Percentiles rank a stretch among this genome's conserved stretches.
Conservation (phyloP, 2,888 invertebrate species). For the Smittia sp. region DNA sequence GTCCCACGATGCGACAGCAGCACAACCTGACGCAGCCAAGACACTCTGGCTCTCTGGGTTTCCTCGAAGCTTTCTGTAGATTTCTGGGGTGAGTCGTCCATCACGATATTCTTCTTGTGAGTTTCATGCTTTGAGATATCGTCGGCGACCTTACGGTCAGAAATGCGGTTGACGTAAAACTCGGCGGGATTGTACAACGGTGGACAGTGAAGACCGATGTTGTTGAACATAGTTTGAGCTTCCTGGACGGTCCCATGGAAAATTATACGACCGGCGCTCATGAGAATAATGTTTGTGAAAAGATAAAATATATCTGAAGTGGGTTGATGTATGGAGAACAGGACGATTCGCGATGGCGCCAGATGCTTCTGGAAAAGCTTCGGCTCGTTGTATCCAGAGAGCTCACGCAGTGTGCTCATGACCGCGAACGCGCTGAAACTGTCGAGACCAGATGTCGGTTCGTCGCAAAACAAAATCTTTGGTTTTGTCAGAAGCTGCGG, state of each 20-base stretch:
- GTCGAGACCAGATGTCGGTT: slow-evolving; percentile 90
- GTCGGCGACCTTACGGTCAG: slow-evolving; percentile 46
- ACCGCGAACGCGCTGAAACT: slow-evolving; percentile 83
- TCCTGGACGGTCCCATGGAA: slow-evolving; percentile 73
- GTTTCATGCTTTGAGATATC: neutral
- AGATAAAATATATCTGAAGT: slow-evolving; percentile 80
- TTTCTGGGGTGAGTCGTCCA: neutral
- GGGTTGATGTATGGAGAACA: slow-evolving; percentile 90
- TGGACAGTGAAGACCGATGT: slow-evolving; percentile 67
- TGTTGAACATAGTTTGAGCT: slow-evolving; percentile 66
- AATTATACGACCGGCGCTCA: slow-evolving; percentile 75
- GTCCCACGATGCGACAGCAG: slow-evolving; percentile 49
- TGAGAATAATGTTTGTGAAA: slow-evolving; percentile 74
- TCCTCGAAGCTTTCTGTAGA: neutral
- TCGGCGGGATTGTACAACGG: slow-evolving; percentile 81
- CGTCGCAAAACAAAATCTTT: slow-evolving; percentile 86
- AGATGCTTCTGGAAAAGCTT: neutral
- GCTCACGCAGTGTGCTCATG: slow-evolving; percentile 64
- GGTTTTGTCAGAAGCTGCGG: slow-evolving; percentile 78
- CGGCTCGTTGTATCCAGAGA: slow-evolving; percentile 56
- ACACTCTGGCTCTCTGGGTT: slow-evolving; percentile 45
- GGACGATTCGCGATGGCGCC: slow-evolving; percentile 62
- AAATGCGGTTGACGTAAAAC: slow-evolving; percentile 68
- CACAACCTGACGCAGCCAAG: slow-evolving; percentile 51
- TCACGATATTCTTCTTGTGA: neutral